Evolutionary conservation across 2,888 invertebrate species (phyloP), one percentile per base, ranked within the genome.

Genomic region (Lasioglossum leucozonium): DNA sequence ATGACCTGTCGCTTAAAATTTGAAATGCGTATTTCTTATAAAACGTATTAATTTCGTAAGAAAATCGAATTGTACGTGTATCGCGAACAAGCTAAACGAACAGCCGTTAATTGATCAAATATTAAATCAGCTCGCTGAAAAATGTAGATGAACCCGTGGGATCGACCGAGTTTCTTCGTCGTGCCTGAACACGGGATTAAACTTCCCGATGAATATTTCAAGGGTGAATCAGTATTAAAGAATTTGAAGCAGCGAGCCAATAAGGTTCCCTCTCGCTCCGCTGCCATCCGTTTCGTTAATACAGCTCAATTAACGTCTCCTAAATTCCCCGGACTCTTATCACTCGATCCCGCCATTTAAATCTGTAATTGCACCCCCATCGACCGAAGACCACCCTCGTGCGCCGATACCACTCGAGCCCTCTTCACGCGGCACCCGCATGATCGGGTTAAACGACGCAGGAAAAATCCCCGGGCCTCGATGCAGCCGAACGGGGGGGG

Each of bases 381-480:
- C 69, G 69, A 40, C 69, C 30, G n/a, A 40, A 69, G 40, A 40
- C 69, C 69, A 40, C 69, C 40, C 69, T 40, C 40, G 8, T 30
- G 30, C 65, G 18, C 37, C 65, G 67, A 37, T 40, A 40, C 40
- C 40, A 5, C n/a, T 40, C 69, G 40, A 40, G 13, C n/a, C n/a
- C 67, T 37, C 22, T 69, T 67, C 67, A 34, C 67, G 62, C 62
- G 62, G 67, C n/a, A 47, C 75, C 76, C 80, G 86, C 76, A 85
- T 76, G 55, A 58, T 51, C 62, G 69, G 42, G 55, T 77, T 81
- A 77, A 86, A 77, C 71, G 77, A 47, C 55, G 81, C 80, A 22
- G 47, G 75, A 77, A 71, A 81, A 76, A 78, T 74, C 77, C 44
- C 18, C 77, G 58, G 62, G 47, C 30, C 62, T 51, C 75, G 79